Conservation (phyloP, 2,797 vertebrate species). For the Macropus fuliginosus region DNA sequence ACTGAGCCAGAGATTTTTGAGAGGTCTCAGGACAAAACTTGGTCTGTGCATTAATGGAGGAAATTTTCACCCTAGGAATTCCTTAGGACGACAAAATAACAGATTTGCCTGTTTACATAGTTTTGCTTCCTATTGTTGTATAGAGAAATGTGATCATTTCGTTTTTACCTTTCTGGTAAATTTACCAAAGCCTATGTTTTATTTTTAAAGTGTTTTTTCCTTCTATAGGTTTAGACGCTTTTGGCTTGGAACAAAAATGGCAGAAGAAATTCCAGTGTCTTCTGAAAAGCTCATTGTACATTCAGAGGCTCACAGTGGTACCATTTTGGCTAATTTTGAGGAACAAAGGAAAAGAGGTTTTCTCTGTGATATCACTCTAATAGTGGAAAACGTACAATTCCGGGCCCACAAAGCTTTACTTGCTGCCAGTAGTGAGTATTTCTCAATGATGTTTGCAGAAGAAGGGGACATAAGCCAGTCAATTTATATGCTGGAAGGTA, state of each 20-base stretch:
- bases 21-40: background rate
- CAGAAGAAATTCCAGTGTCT: slow-evolving; percentile 73
- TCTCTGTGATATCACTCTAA: slow-evolving; percentile 95
- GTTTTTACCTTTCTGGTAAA: background rate
- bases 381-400: slow-evolving; percentile 93
- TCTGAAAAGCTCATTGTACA: slow-evolving; percentile 85
- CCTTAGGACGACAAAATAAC: background rate
- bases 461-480: slow-evolving; percentile 88
- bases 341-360: slow-evolving; percentile 91
- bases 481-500: slow-evolving; percentile 90
- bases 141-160: background rate
- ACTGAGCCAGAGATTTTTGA: background rate
- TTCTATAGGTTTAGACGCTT: slow-evolving; percentile 56
- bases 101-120: background rate
- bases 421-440: slow-evolving; percentile 96
- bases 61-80: background rate
- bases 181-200: background rate
- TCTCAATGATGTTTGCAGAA: slow-evolving; percentile 93
- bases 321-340: slow-evolving; percentile 91
- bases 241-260: slow-evolving; percentile 85
- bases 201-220: slow-evolving; percentile 40
- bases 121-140: background rate
- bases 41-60: background rate
- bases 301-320: slow-evolving; percentile 91
- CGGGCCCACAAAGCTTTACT: slow-evolving; percentile 96